A percentile compares a stretch with the other conserved stretches of the same genome.
Evolutionary conservation across 2,797 vertebrate genomes (phyloP).

Genomic region (Mus caroli): DNA sequence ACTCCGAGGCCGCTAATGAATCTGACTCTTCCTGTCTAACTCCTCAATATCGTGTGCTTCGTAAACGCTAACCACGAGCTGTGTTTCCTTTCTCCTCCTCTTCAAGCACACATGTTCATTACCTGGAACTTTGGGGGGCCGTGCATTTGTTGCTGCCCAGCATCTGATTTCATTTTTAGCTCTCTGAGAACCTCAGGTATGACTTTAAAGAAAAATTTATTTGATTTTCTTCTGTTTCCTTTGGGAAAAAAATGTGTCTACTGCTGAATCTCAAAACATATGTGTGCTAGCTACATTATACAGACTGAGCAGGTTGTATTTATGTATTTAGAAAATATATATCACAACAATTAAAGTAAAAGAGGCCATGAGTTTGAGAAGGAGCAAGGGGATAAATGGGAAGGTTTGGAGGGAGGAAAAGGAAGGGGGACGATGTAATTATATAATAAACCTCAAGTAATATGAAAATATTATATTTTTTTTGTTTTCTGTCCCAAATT

Average conservation of each 20-base stretch:
- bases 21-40: conserved; percentile 26
- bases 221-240: conserved; percentile 53
- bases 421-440: neutral
- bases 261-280: neutral
- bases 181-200: neutral
- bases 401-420: neutral
- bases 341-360: neutral
- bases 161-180: conserved; percentile 32
- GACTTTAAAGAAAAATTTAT: conserved; percentile 1
- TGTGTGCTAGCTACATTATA: neutral
- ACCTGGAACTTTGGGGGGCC: neutral
- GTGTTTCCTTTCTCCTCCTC: neutral
- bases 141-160: neutral
- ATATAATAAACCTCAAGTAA: neutral
- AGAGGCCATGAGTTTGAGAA: neutral
- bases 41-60: conserved; percentile 53
- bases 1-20: conserved; percentile 56
- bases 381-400: neutral
- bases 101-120: neutral
- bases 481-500: neutral
- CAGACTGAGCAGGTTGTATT: conserved; percentile 21
- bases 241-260: neutral
- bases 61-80: neutral
- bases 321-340: neutral
- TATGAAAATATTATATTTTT: neutral